Evolutionary conservation across 2,888 invertebrate genomes (phyloP).

Genomic region (Clistopyga incitator): DNA sequence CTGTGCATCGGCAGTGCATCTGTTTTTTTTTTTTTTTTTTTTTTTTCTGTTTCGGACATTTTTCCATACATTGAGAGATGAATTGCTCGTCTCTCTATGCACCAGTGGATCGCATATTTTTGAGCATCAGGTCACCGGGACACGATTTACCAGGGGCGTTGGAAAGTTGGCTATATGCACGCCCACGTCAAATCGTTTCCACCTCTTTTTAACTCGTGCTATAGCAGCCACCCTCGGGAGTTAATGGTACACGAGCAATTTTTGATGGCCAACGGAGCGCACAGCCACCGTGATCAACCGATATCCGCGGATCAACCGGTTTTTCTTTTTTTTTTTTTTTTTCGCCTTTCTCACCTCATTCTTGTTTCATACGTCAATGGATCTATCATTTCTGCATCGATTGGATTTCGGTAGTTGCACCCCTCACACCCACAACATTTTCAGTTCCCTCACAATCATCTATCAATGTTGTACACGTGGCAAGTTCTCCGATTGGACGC

Average conservation of each 20-base stretch:
- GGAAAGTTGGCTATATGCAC: conserved; percentile 47
- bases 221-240: conserved; percentile 6
- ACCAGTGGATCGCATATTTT: conserved; percentile 48
- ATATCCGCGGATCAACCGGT: conserved; percentile 26
- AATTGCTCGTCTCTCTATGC: conserved; percentile 52
- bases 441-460: neutral
- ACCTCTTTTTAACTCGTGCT: conserved; percentile 36
- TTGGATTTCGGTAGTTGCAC: neutral
- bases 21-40: conserved; percentile 38
- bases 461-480: neutral
- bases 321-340: neutral
- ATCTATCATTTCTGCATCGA: conserved; percentile 1
- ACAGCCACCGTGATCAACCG: conserved; percentile 15
- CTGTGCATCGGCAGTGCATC: conserved; percentile 3
- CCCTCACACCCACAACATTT: neutral
- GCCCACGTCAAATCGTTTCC: conserved; percentile 14
- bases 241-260: conserved; percentile 58
- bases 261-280: conserved; percentile 52
- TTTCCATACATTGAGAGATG: conserved; percentile 50
- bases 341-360: conserved; percentile 8
- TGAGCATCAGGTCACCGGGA: conserved; percentile 52
- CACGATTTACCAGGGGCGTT: conserved; percentile 31
- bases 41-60: conserved; percentile 34
- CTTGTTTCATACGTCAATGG: conserved; percentile 19
- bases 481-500: neutral